phyloP scores from a whole-genome alignment of 2,797 vertebrate species.

The Kryptolebias ocellatus region DNA sequence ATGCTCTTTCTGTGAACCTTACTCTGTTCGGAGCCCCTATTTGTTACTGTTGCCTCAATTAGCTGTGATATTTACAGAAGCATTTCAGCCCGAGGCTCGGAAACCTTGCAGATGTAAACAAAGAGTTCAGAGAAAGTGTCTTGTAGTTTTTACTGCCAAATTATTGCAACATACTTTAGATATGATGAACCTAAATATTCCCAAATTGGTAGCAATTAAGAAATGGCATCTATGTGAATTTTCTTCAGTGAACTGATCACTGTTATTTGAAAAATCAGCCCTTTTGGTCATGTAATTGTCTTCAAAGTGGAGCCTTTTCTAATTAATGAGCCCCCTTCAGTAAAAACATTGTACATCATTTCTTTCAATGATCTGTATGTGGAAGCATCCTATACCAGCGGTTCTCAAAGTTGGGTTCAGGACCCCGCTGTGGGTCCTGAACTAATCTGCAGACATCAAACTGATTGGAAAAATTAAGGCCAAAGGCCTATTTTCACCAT shows the following conservation, averaged over 20 bases:
- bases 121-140: neutral
- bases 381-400: too few relatives aligned
- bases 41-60: slow-evolving; percentile 1
- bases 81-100: neutral
- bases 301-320: slow-evolving; percentile 2
- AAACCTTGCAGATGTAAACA: neutral
- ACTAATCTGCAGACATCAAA: too few relatives aligned
- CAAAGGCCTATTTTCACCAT: too few relatives aligned
- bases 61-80: slow-evolving; percentile 6
- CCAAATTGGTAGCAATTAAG: neutral
- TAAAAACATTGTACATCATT: neutral
- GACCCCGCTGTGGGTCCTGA: too few relatives aligned
- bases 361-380: neutral
- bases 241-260: neutral
- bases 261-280: neutral
- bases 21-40: slow-evolving; percentile 1
- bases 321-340: too few relatives aligned
- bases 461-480: too few relatives aligned
- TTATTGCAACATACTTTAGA: neutral
- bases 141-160: neutral
- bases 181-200: neutral
- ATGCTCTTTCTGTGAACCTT: slow-evolving; percentile 19
- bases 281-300: slow-evolving; percentile 2
- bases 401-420: too few relatives aligned
- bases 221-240: neutral